Conservation (phyloP, 2,888 invertebrate species). For the Idaea straminata region DNA sequence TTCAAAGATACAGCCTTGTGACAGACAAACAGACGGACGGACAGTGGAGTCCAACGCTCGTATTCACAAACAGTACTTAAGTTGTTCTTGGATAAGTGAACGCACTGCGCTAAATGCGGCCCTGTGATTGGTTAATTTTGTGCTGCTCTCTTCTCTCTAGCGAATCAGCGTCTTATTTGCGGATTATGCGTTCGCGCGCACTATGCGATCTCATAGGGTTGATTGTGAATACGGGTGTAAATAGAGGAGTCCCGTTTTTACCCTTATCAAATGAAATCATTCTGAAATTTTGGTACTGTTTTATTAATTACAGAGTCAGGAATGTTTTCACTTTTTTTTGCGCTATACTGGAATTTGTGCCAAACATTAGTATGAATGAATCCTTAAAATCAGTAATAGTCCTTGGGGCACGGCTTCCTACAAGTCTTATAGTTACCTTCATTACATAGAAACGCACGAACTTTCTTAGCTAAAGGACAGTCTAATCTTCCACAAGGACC, state of each 20-base stretch:
- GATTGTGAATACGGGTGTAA: no score
- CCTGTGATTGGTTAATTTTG: no score
- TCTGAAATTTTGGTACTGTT: not conserved
- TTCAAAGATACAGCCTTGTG: no score
- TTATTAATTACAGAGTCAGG: not conserved
- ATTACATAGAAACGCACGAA: constrained; percentile 56
- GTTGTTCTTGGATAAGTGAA: no score
- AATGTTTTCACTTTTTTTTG: not conserved
- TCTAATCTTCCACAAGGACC: constrained; percentile 73
- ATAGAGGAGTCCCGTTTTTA: no score
- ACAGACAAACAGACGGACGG: no score
- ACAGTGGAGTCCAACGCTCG: no score
- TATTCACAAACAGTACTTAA: no score
- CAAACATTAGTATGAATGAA: constrained; percentile 11
- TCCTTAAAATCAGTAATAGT: constrained; percentile 49
- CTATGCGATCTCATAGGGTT: not conserved
- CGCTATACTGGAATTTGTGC: not conserved
- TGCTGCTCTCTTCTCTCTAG: no score
- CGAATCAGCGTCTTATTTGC: no score
- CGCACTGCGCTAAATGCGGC: no score
- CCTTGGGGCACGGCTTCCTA: constrained; percentile 63
- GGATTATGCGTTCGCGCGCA: no score
- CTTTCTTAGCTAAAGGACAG: constrained; percentile 70
- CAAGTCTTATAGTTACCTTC: constrained; percentile 70
- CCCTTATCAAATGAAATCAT: not conserved